Evolutionary conservation across 64 coral and sea anemone species (phyloP), one percentile per base, ranked within the genome.

Genomic region (Stylophora pistillata): DNA sequence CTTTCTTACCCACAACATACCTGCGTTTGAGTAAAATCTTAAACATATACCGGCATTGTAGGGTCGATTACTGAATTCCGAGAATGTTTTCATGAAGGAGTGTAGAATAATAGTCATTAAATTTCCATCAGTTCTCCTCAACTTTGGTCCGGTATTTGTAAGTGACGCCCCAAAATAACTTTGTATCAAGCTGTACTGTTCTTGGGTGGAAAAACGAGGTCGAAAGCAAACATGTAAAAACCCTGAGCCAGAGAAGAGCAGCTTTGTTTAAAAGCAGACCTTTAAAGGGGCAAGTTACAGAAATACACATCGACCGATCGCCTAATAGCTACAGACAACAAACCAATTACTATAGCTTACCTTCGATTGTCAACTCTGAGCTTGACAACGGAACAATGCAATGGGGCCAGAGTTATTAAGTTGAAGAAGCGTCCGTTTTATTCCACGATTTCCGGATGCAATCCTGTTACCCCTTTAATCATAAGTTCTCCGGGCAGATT

Each of bases 331-430:
- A 53, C 30, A 68, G 29, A 47, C 13, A 69, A 21, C 18, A 63
- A 69, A 84, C 11, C 9, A 52, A 34, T 84, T 63, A 79, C 77
- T 47, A 47, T 7, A 68, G 64, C 64, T 68, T 25, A 68, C 61
- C 64, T 68, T 25, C 21, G 64, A 60, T 84, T 84, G 13, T 84
- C 21, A 9, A 3, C n/a, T n/a, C 30, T 26, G 10, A 68, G 11
- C 80, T 64, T 84, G 62, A 84, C 80, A 15, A 84, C 80, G 53
- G 61, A 84, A 33, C 21, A 52, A 84, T 84, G 80, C 26, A 62
- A n/a, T 15, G 58, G 23, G 21, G 58, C 65, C 58, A 41, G 32
- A 66, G 17, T 10, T 12, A 65, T 52, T 16, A 47, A 41, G 37
- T 47, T 20, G 33, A 33, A 27, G 15, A 53, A 62, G 26, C 37